Base-by-base conservation (phyloP, 2,797 vertebrate genomes). In the Rallus crepitans region DNA sequence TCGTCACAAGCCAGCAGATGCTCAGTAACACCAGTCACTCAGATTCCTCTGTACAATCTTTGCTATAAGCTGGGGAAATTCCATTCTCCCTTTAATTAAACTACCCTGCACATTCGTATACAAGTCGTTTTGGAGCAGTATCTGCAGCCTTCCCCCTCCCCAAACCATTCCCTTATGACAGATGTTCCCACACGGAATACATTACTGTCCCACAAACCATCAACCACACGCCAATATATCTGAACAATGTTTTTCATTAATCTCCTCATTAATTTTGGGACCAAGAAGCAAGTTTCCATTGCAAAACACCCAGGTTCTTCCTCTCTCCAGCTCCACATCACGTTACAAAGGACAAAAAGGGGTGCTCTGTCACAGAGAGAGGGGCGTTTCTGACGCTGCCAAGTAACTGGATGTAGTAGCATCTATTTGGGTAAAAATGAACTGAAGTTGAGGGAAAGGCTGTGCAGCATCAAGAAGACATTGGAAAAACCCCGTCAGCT, bases 361-460 rank as follows among this genome's bases (percentile, higher is more conserved):
- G 2, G 6, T 20, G 33, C 15, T 15, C 9, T 71, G 56, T 64
- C 60, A 81, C 14, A 76, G 83, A 56, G 78, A 95, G 24, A 69
- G 47, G 66, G 60, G 60, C 15, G 55, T 75, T 94, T 91, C 19
- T 66, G 73, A 86, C 53, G 33, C 56, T n/a, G 45, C 63, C 79
- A 70, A 94, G 90, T 42, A 96, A 95, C 93, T 88, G 97, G 95
- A 80, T 86, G 81, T 42, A 86, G 70, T 13, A 20, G 68, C 71
- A 94, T 60, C 33, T 59, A 94, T 83, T 93, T 82, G 85, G 76
- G 93, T 59, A 30, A 73, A 91, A 93, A 66, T 45, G 85, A 87
- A 85, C 56, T 28, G 21, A 68, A 61, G 66, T 69, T 52, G 81
- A 83, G 66, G 89, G 73, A 92, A 82, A 80, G 72, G 39, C 79